Conservation (phyloP, 2,113 vertebrate species). For the Stomatorhinus ivindoensis region DNA sequence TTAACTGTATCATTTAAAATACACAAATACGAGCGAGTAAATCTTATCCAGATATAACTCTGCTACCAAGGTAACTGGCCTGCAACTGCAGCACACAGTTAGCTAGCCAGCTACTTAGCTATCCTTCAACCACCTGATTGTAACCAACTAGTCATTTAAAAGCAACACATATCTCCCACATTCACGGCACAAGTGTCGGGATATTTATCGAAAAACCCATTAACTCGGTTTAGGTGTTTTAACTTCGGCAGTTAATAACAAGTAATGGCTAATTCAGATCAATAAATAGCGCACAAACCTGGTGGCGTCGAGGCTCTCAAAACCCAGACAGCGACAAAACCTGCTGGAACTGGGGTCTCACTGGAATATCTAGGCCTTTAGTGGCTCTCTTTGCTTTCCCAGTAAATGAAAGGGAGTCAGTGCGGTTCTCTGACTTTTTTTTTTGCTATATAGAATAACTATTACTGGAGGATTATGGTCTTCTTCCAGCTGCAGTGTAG, state of each 20-base stretch:
- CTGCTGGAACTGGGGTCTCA: background rate
- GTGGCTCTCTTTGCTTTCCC: constrained; percentile 1
- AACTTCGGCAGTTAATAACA: background rate
- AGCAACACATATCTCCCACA: background rate
- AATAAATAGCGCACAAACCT: constrained; percentile 12
- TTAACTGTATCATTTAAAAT: background rate
- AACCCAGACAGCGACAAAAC: background rate
- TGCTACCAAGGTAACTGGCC: constrained; percentile 42
- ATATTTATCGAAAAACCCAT: background rate
- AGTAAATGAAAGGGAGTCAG: constrained; percentile 15
- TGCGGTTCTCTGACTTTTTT: background rate
- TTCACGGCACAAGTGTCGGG: background rate
- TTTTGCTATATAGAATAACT: background rate
- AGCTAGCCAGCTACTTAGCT: constrained; percentile 40
- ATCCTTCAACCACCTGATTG: constrained; percentile 43
- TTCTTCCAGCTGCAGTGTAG: constrained; percentile 9
- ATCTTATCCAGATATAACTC: background rate
- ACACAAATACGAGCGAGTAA: background rate
- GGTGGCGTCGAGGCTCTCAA: constrained; percentile 10
- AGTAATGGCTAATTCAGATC: background rate
- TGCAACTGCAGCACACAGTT: constrained; percentile 27
- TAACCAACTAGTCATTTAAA: background rate
- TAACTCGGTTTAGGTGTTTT: background rate
- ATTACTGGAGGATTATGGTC: background rate
- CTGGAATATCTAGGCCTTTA: constrained; percentile 11